Conservation (phyloP, 1,140 invertebrate species). For the Diuraphis noxia region DNA sequence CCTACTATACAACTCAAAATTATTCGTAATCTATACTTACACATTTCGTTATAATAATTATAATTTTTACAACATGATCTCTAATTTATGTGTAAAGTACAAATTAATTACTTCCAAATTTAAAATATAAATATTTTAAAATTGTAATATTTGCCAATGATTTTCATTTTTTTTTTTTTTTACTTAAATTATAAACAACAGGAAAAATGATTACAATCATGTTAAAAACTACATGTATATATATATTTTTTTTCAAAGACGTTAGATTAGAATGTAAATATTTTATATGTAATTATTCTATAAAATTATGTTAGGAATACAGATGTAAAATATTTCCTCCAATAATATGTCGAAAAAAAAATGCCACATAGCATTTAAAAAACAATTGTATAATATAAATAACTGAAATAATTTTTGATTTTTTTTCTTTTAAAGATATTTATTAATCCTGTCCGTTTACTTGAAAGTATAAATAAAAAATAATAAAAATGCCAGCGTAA, state of each 20-base stretch:
- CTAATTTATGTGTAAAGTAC: constrained; percentile 46
- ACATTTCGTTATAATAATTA: constrained; percentile 44
- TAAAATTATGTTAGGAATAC: constrained; percentile 43
- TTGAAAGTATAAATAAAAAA: constrained; percentile 54
- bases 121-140: constrained; percentile 33
- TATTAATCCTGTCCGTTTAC: constrained; percentile 45
- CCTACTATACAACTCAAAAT: constrained; percentile 47
- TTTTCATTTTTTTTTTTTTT: constrained; percentile 45
- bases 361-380: constrained; percentile 28
- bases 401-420: constrained; percentile 38
- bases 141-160: constrained; percentile 8
- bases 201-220: constrained; percentile 46
- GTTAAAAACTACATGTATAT: constrained; percentile 40
- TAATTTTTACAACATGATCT: constrained; percentile 38
- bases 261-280: constrained; percentile 46
- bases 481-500: constrained; percentile 51
- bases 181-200: constrained; percentile 25
- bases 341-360: constrained; percentile 50
- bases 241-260: constrained; percentile 9
- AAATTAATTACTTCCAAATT: constrained; percentile 16
- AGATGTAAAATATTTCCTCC: constrained; percentile 25
- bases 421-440: constrained; percentile 30
- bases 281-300: constrained; percentile 44
- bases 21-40: constrained; percentile 38
- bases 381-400: constrained; percentile 44